Base-by-base conservation (phyloP, 53 echinoderm and acorn worm genomes). In the Zoroaster sp. region DNA sequence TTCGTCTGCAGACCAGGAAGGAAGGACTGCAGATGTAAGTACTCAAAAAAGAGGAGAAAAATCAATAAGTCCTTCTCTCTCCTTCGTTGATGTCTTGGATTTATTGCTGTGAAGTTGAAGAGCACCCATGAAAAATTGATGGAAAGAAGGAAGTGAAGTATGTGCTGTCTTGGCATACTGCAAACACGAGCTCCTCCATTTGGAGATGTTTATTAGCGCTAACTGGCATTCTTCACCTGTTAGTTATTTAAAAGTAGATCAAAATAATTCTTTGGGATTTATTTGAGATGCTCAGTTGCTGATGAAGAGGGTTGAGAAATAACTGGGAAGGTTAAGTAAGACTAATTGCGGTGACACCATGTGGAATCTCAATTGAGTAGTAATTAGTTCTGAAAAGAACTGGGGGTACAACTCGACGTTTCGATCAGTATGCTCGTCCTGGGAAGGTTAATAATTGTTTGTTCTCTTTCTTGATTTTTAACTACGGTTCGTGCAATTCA, bases 1-100 rank as follows among this genome's bases (percentile, higher is more conserved):
- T 21, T 40, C 31, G 35, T 38, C 38, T 71, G 9, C 35, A 15
- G 28, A 4, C 13, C 68, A 82, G 82, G 68, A 82, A 66, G 82
- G 66, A 68, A 82, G n/a, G 82, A 67, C 38, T 71, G 66, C 20
- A 31, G 82, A 82, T 44, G 68, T 66, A 68, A 43, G 68, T 44
- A 68, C 67, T 66, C 67, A 31, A 40, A 32, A 28, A 17, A 63
- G 37, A 30, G 43, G 66, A 35, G 68, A 28, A 31, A 30, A 82
- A 82, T 82, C 82, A 44, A 82, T 82, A 42, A 82, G 36, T 25
- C 34, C 59, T 34, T 33, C 63, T 23, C 71, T 31, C 28, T 59
- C 63, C 63, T 59, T 59, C 8, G 63, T 59, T 59, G 63, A 59
- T 28, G 28, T 59, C 63, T 59, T 8, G 63, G 63, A 59, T 59